These are phyloP conservation scores for Limulus polyphemus DNA, from an alignment of 2,888 invertebrate species.

Conservation along the genomic window DNA sequence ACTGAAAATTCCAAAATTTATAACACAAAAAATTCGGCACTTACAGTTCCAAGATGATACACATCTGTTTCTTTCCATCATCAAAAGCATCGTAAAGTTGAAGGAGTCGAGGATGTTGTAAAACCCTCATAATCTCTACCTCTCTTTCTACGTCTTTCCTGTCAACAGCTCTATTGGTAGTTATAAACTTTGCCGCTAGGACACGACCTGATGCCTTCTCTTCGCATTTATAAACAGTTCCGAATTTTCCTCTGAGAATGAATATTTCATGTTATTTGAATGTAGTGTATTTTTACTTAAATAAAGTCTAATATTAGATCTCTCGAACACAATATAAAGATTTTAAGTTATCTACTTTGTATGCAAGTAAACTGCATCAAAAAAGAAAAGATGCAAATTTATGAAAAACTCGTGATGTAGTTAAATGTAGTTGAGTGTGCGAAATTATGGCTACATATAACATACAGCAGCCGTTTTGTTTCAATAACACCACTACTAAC, in stretches of 20 bases:
- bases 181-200: constrained; percentile 86
- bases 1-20: neutral
- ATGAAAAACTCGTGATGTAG: no score
- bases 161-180: constrained; percentile 70
- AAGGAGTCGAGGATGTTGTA: constrained; percentile 88
- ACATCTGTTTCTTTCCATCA: constrained; percentile 61
- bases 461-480: no score
- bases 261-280: no score
- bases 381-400: no score
- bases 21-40: constrained; percentile 37
- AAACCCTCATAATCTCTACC: constrained; percentile 86
- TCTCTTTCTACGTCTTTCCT: constrained; percentile 83
- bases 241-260: constrained; percentile 77
- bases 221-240: constrained; percentile 82
- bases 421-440: no score
- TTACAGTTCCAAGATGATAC: constrained; percentile 95
- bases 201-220: constrained; percentile 66
- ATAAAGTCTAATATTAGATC: no score
- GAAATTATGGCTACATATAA: no score
- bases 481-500: no score
- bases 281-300: no score
- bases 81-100: constrained; percentile 97
- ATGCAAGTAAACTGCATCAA: no score
- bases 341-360: no score
- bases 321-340: no score